Evolutionary conservation across 1,140 invertebrate species (phyloP).

Genomic region (Pinna nobilis): DNA sequence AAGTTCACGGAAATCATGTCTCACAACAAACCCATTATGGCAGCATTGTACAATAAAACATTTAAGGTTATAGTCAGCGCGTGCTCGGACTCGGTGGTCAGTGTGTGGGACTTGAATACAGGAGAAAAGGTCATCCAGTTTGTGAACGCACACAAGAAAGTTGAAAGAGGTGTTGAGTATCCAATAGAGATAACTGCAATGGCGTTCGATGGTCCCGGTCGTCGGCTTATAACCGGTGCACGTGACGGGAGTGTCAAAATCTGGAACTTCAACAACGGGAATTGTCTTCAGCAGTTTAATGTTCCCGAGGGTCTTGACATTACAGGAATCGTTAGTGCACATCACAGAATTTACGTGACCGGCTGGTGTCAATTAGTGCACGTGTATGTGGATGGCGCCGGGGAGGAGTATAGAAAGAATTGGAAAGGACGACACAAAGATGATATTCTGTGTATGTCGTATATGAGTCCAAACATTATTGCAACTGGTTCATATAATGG

Average conservation of each 20-base stretch:
- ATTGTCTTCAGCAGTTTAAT: constrained; percentile 77
- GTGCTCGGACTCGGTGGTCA: constrained; percentile 67
- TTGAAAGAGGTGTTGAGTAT: constrained; percentile 74
- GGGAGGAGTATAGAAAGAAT: constrained; percentile 72
- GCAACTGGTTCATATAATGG: constrained; percentile 82
- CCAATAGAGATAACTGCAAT: constrained; percentile 85
- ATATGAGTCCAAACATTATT: constrained; percentile 77
- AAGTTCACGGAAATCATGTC: constrained; percentile 53
- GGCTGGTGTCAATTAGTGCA: constrained; percentile 83
- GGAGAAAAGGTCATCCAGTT: constrained; percentile 67
- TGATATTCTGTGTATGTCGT: constrained; percentile 81
- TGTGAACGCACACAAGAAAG: constrained; percentile 61
- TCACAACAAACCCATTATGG: constrained; percentile 62
- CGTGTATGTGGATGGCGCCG: constrained; percentile 80
- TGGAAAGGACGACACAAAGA: constrained; percentile 83
- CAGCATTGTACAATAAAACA: constrained; percentile 61
- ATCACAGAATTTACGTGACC: constrained; percentile 80
- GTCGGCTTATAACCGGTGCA: constrained; percentile 83
- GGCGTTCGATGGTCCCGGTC: constrained; percentile 82
- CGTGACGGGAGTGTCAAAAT: constrained; percentile 82
- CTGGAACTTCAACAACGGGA: constrained; percentile 87
- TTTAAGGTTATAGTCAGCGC: constrained; percentile 64
- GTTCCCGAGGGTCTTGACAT: constrained; percentile 42
- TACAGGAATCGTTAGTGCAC: constrained; percentile 44
- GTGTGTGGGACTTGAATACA: constrained; percentile 64